These are phyloP conservation scores for Agrochola lychnidis DNA, from an alignment of 2,888 invertebrate genomes.

Conservation along the genomic window DNA sequence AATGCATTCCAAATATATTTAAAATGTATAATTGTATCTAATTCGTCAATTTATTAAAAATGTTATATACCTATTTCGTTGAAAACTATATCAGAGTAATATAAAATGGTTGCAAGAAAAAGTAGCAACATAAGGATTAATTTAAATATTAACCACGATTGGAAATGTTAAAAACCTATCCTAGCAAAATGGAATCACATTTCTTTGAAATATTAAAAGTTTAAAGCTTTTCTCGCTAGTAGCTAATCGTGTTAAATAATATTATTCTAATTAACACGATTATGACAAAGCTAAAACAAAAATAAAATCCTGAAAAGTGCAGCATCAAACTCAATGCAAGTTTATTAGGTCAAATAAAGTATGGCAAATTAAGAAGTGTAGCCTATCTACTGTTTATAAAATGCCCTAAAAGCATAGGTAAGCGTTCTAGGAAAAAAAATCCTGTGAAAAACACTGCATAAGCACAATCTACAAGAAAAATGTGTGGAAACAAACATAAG, in stretches of 20 bases:
- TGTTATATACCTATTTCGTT: constrained; percentile 32
- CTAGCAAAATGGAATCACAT: not conserved
- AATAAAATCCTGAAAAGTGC: not conserved
- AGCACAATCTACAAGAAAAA: not conserved
- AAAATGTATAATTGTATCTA: constrained; percentile 33
- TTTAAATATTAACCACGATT: not conserved
- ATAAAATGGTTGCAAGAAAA: not conserved
- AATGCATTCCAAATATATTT: constrained; percentile 53
- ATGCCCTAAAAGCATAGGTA: not conserved
- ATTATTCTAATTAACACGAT: not conserved
- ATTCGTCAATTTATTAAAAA: constrained; percentile 51
- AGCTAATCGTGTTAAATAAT: not conserved
- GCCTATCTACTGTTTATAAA: not conserved
- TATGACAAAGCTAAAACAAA: not conserved
- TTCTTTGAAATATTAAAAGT: not conserved
- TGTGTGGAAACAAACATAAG: not conserved
- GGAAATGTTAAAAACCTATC: not conserved
- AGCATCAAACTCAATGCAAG: not conserved
- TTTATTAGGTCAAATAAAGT: not conserved
- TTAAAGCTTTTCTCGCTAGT: constrained; percentile 12
- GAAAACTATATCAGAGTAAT: constrained; percentile 14
- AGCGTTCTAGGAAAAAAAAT: not conserved
- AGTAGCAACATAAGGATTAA: not conserved
- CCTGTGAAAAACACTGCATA: not conserved
- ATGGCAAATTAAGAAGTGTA: not conserved